Conservation (phyloP, 2,797 vertebrate species). For the Bovichtus variegatus region DNA sequence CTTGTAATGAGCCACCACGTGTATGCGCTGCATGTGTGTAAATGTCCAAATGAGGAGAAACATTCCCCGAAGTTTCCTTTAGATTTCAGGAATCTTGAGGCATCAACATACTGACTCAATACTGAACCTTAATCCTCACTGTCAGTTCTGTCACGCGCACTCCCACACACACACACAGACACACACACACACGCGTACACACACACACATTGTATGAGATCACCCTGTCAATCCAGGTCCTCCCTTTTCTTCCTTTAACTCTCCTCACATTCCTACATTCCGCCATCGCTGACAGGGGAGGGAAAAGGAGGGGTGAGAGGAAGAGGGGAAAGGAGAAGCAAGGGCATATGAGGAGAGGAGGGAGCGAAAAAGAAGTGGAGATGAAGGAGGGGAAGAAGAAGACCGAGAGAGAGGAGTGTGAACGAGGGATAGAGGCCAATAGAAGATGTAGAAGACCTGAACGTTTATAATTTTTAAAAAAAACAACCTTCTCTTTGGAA, state of each 20-base stretch:
- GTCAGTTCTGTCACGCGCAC: background rate
- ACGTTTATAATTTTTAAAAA: conserved; percentile 7
- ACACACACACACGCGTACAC: background rate
- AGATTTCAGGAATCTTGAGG: background rate
- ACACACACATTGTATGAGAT: background rate
- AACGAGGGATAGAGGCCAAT: background rate
- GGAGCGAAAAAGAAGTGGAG: background rate
- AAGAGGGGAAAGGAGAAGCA: background rate
- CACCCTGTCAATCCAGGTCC: conserved; percentile 13
- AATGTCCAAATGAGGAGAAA: background rate
- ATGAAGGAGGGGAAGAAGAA: background rate
- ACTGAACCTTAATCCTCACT: background rate
- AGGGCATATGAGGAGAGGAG: background rate
- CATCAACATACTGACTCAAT: conserved; percentile 7
- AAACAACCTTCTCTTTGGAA: conserved; percentile 32
- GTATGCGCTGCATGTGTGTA: too few relatives aligned
- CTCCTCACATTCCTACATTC: conserved; percentile 41
- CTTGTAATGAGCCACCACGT: background rate
- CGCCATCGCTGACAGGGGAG: conserved; percentile 4
- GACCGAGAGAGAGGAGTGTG: background rate
- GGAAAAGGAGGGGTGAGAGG: background rate
- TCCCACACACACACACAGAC: background rate
- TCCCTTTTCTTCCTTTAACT: conserved; percentile 22
- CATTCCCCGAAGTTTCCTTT: background rate
- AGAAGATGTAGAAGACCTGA: background rate